Percentiles rank a stretch among this genome's conserved stretches.
Conservation (phyloP, 2,888 invertebrate genomes). For the Pteria penguin region DNA sequence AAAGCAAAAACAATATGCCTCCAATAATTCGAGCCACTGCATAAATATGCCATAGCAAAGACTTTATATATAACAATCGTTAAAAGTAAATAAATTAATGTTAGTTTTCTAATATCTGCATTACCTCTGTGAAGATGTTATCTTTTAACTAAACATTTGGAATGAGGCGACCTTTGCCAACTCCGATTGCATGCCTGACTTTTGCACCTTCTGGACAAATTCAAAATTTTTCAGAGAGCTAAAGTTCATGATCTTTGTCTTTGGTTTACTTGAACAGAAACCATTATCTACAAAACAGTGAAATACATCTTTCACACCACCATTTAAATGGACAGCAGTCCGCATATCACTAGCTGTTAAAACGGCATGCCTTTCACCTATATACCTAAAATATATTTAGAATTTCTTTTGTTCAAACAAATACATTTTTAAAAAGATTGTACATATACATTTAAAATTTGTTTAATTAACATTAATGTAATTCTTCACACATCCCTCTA, state of each 20-base stretch:
- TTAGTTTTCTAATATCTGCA: background rate
- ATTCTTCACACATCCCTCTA: too few species aligned
- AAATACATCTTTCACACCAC: background rate
- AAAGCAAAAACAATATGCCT: too few species aligned
- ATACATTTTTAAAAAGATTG: too few species aligned
- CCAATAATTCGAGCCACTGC: too few species aligned
- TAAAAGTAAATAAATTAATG: background rate
- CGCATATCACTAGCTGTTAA: background rate
- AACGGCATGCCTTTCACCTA: background rate
- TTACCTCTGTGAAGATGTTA: background rate
- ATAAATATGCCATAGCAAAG: too few species aligned
- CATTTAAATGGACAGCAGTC: background rate
- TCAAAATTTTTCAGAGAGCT: background rate
- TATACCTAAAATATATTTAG: background rate
- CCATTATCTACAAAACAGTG: background rate
- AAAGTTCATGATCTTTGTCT: background rate
- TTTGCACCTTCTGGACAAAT: too few species aligned
- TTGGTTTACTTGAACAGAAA: background rate
- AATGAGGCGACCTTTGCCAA: slow-evolving; percentile 4
- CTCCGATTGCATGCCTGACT: background rate
- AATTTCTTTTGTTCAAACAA: background rate
- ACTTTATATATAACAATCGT: too few species aligned
- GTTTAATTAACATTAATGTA: too few species aligned
- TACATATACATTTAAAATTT: background rate
- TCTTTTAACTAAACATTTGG: background rate